Evolutionary conservation across 2,113 vertebrate species (phyloP), one percentile per base, ranked within the genome.

Genomic region (Tetrao urogallus): DNA sequence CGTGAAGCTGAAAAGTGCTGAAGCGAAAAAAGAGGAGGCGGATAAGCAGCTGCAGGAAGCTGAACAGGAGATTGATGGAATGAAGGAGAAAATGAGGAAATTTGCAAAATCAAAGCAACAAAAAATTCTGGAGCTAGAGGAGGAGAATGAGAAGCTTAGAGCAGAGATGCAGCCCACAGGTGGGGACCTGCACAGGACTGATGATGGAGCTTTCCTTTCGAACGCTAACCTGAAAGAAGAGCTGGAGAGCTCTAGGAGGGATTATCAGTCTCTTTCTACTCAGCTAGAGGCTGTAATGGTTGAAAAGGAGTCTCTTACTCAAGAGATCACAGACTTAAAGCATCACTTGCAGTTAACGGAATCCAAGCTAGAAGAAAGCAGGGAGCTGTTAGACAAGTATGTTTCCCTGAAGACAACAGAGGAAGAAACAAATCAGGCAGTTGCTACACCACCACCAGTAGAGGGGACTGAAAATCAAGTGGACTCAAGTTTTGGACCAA

Each of bases 51-150:
- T 98, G 3, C 97, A 98, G 73, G 98, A 98, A 77, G 95, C 98
- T 3, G 98, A 96, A 61, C 98, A 98, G 54, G 99, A 99, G 88
- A 98, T 99, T 61, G 98, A 98, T 32, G 93, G 92, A 22, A 98
- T 99, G 91, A 99, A 98, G 88, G 99, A 99, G 91, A 99, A 99
- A 92, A 99, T 99, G 99, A 98, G 99, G 80, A 99, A 99, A 96
- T 99, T 99, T 95, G 98, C 98, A 50, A 99, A 99, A 96, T 98
- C 98, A 24, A 99, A 99, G 95, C 99, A 99, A 91, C 98, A 99
- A 86, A 99, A 99, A 93, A 99, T 99, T 76, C 75, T 98, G 84
- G 99, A 99, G 52, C 94, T 99, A 3, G 99, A 99, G 91, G 99
- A 99, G 88, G 99, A 99, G 93, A 99, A 99, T 32, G 99, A 99